Evolutionary conservation across 2,888 invertebrate genomes (phyloP).

Genomic region (Rhamnusium bicolor): DNA sequence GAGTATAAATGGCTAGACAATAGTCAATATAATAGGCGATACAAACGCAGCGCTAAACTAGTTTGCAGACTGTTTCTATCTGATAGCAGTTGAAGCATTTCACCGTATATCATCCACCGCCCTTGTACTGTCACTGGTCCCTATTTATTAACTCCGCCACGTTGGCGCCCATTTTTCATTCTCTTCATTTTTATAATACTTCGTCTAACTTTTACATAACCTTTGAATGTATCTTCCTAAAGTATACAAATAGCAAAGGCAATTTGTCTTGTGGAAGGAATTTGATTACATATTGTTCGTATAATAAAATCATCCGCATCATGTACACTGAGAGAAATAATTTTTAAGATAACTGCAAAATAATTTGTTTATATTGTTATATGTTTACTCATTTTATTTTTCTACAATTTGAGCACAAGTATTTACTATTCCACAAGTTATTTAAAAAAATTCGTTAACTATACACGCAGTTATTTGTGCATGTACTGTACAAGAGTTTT

Average conservation of each 20-base stretch:
- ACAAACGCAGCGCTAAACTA: conserved; percentile 4
- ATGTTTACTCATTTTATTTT: too few relatives aligned
- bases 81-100: conserved; percentile 51
- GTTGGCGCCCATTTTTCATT: conserved; percentile 60
- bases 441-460: too few relatives aligned
- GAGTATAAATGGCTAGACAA: conserved; percentile 16
- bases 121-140: conserved; percentile 59
- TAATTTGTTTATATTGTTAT: too few relatives aligned
- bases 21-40: conserved; percentile 20
- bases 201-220: conserved; percentile 44
- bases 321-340: too few relatives aligned
- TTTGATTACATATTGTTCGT: not conserved
- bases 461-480: too few relatives aligned
- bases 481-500: too few relatives aligned
- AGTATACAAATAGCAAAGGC: conserved; percentile 43
- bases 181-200: conserved; percentile 57
- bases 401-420: too few relatives aligned
- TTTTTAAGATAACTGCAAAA: too few relatives aligned
- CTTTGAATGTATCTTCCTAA: conserved; percentile 40
- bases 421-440: too few relatives aligned
- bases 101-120: conserved; percentile 58
- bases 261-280: conserved; percentile 35
- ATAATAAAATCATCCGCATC: not conserved
- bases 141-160: conserved; percentile 63
- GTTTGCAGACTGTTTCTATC: conserved; percentile 31